Percentiles rank a stretch among this genome's conserved stretches.
Conservation (phyloP, 2,888 invertebrate genomes). For the Chirona hameri region DNA sequence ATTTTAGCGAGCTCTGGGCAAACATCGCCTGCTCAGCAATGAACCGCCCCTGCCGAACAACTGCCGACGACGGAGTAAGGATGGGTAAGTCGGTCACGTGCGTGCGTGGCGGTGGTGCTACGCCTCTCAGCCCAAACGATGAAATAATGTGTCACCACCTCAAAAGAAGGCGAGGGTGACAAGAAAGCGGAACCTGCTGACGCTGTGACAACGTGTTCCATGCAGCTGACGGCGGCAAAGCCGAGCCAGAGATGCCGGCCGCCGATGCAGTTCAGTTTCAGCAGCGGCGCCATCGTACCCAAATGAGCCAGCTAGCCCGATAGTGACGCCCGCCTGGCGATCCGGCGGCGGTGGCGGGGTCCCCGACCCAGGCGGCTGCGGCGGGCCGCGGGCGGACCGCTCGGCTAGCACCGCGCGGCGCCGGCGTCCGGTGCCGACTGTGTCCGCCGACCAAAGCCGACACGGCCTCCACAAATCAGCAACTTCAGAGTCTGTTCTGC, state of each 20-base stretch:
- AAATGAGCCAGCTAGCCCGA: neutral
- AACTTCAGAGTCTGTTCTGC: no score
- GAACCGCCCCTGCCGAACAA: no score
- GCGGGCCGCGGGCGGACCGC: no score
- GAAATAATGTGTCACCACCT: neutral
- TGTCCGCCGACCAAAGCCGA: no score
- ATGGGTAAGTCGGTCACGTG: neutral
- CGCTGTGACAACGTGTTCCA: neutral
- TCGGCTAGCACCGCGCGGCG: no score
- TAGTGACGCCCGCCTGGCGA: neutral
- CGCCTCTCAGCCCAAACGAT: neutral
- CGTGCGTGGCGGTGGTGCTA: neutral
- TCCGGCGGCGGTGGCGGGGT: neutral
- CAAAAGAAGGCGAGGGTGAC: constrained; percentile 1
- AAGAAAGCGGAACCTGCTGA: neutral
- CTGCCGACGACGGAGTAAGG: neutral
- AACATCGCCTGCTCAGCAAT: neutral
- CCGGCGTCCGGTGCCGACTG: no score
- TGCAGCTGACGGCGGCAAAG: neutral
- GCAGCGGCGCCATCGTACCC: neutral
- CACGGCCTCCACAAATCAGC: no score
- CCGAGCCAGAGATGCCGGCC: neutral
- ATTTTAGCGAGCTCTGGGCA: neutral
- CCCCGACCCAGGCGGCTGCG: no score
- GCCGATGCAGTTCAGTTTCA: neutral